A percentile compares a stretch with the other conserved stretches of the same genome.
Evolutionary conservation across 2,888 invertebrate genomes (phyloP).

Genomic region (Hydropsyche betteni): DNA sequence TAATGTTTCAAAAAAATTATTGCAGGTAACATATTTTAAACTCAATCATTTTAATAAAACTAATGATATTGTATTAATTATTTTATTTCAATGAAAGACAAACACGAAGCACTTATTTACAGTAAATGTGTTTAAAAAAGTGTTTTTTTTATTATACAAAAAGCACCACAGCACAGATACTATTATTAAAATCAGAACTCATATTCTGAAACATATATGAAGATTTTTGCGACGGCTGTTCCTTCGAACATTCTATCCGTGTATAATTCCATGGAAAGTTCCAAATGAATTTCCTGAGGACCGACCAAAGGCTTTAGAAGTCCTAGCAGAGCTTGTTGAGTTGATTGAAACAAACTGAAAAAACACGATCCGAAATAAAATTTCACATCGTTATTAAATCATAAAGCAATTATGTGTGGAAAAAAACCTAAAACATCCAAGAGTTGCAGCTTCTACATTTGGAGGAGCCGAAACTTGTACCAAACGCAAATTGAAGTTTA

Average conservation of each 20-base stretch:
- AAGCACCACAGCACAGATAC: too few species aligned
- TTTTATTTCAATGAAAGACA: too few species aligned
- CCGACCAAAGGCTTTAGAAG: conserved; percentile 79
- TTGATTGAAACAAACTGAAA: conserved; percentile 64
- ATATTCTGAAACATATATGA: conserved; percentile 86
- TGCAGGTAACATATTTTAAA: too few species aligned
- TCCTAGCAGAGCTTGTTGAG: conserved; percentile 79
- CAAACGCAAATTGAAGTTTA: conserved; percentile 80
- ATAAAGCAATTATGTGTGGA: conserved; percentile 53
- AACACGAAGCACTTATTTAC: too few species aligned
- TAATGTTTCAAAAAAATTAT: too few species aligned
- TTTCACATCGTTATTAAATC: neutral
- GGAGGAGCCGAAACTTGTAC: conserved; percentile 72
- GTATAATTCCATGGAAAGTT: conserved; percentile 86
- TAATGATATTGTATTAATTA: too few species aligned
- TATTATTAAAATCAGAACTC: conserved; percentile 66
- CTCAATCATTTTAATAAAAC: too few species aligned
- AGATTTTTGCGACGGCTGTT: conserved; percentile 84
- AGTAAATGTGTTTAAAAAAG: too few species aligned
- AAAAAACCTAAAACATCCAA: conserved; percentile 64
- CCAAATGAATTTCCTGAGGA: conserved; percentile 90
- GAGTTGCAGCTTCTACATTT: conserved; percentile 67
- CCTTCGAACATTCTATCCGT: conserved; percentile 78
- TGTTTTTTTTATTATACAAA: too few species aligned
- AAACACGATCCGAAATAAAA: conserved; percentile 28